These are phyloP conservation scores for Lycodopsis pacificus DNA, from an alignment of 2,797 vertebrate genomes.

Conservation along the genomic window DNA sequence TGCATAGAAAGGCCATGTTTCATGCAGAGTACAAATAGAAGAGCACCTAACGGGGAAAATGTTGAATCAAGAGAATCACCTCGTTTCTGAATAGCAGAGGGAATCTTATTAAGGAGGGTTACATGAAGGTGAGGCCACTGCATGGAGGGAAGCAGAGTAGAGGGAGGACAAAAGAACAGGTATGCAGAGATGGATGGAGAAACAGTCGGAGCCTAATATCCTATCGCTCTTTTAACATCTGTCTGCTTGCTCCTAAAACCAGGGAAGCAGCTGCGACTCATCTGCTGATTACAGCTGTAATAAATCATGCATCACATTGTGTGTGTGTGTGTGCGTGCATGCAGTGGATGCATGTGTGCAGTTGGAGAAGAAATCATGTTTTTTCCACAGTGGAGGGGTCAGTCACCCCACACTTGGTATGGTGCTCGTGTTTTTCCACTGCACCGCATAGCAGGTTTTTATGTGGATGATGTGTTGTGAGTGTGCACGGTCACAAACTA, in stretches of 20 bases:
- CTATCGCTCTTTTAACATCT: constrained; percentile 72
- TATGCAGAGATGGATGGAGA: constrained; percentile 48
- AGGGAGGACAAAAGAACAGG: constrained; percentile 34
- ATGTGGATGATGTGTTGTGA: neutral
- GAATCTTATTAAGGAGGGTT: constrained; percentile 53
- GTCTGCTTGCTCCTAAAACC: constrained; percentile 54
- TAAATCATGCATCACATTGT: constrained; percentile 70
- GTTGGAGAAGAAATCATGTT: constrained; percentile 3
- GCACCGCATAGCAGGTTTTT: too few relatives aligned
- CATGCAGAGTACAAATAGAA: constrained; percentile 33
- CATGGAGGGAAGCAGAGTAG: neutral
- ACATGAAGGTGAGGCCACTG: constrained; percentile 52
- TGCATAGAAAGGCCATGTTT: constrained; percentile 27
- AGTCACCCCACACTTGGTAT: neutral
- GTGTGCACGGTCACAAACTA: neutral
- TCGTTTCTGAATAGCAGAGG: constrained; percentile 39
- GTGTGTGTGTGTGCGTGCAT: constrained; percentile 14
- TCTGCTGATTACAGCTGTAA: constrained; percentile 68
- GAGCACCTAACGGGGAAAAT: constrained; percentile 43
- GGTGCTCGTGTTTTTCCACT: neutral
- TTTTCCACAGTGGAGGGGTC: neutral
- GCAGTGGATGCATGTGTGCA: constrained; percentile 14
- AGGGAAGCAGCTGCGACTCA: constrained; percentile 74
- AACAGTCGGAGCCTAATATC: constrained; percentile 32
- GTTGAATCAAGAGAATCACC: constrained; percentile 55